Evolutionary conservation across 2,113 vertebrate genomes (phyloP), one percentile per base, ranked within the genome.

Genomic region (Hypanus sabinus): DNA sequence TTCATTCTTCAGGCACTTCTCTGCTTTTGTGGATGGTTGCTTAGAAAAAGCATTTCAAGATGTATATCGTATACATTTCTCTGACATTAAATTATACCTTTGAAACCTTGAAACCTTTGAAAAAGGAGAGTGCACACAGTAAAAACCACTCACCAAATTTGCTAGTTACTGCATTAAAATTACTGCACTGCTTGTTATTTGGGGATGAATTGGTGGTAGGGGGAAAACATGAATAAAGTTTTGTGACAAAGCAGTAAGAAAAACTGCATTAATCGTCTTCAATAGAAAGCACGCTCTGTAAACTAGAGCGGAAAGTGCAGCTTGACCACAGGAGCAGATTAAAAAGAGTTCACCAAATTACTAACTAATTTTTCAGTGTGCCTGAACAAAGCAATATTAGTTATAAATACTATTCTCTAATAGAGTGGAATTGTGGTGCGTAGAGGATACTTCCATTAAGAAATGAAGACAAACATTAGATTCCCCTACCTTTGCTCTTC

Each of bases 401-500:
- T 55, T 87, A 60, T 30, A 20, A 33, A 81, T 81, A 55, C 11
- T 24, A 87, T 57, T 10, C 83, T 87, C 22, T 11, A 87, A 87
- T 55, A 60, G 55, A 87, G 27, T 60, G 24, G 22, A 62, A 33
- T 65, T 16, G 65, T 90, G 85, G 30, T 90, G 22, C 18, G n/a
- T 68, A 90, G 85, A 90, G 83, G 83, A 88, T 88, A 88, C 83
- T 88, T 88, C 57, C 83, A 88, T 88, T 27, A 88, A 88, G 85
- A 90, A 90, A 90, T 90, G 57, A 68, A 90, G 60, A 33, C 85
- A 90, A 90, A 65, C 30, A 65, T 90, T 90, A 90, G 85, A 90
- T 90, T 90, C 30, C 71, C 85, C 85, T 90, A 90, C 85, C 85
- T 90, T 90, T 90, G 85, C n/a, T 90, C 85, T 90, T 90, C 85